Base-by-base conservation (phyloP, 2,797 vertebrate genomes). In the Amblyopsis hoosieri region DNA sequence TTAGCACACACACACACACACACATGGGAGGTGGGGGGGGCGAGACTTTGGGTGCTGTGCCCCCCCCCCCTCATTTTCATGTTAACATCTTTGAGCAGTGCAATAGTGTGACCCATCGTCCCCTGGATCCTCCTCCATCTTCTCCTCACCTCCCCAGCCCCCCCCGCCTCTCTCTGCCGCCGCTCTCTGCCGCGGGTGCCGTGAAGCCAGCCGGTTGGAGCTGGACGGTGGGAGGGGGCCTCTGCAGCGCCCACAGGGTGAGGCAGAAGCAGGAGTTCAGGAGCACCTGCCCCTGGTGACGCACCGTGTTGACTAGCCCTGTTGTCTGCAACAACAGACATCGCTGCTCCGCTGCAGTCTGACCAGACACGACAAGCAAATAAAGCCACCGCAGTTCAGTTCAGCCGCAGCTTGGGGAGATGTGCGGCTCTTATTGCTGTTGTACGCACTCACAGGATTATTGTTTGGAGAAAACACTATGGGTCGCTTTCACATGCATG, bases 281-380 rank as follows among this genome's bases (percentile, higher is more conserved):
- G 67, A 92, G 90, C 81, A 95, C 94, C 0, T 64, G 91, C 8
- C 95, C 94, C 2, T 96, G 95, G 94, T 95, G 90, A 94, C 42
- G 13, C 6, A 19, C 12, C 17, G 13, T 17, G 19, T 23, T 23
- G 19, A 23, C 19, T 23, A 23, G 19, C 19, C 19, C 19, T 23
- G 19, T 23, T 23, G 2, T 23, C 19, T 23, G 19, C 19, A 23
- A 3, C 19, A 23, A 23, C 19, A 23, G 19, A 23, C 2, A 3
- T 23, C 19, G 8, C 33, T 4, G 33, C 33, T 37, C 33, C 8
- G 33, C 33, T 37, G 8, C 5, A 37, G 8, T 37, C 33, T 37
- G 33, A 8, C 33, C 33, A 37, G 33, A 37, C 19, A 23, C 33
- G 3, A 37, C 5, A 8, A 37, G 7, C 2, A 37, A 37, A 37